Evolutionary conservation across 2,113 vertebrate genomes (phyloP).

Genomic region (Saguinus midas): DNA sequence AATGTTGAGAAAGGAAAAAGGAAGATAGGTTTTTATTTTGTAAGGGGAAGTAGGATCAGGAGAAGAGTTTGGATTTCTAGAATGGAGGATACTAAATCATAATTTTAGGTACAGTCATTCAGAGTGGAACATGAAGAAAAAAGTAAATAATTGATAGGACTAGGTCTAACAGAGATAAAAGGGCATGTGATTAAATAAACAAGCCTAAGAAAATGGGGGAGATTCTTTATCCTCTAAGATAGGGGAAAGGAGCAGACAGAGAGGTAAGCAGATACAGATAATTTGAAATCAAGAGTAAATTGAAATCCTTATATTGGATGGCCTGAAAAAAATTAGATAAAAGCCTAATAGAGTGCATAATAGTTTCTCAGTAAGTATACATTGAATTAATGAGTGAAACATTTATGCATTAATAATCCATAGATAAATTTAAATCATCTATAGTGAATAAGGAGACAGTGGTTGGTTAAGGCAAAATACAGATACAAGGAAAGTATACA

Average conservation of each 20-base stretch:
- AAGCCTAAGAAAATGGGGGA: neutral
- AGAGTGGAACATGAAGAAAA: neutral
- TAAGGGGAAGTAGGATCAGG: neutral
- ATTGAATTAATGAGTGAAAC: neutral
- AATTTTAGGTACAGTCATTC: neutral
- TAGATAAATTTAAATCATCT: neutral
- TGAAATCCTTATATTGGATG: neutral
- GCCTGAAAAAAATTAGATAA: neutral
- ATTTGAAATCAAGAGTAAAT: neutral
- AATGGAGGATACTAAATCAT: neutral
- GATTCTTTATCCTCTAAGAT: neutral
- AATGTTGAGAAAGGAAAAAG: neutral
- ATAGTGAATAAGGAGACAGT: neutral
- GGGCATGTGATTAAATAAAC: neutral
- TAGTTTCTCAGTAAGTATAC: neutral
- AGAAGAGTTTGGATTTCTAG: neutral
- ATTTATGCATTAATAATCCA: neutral
- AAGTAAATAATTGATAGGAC: neutral
- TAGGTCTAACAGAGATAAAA: neutral
- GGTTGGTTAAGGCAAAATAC: neutral
- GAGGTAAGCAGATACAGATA: neutral
- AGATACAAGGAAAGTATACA: neutral
- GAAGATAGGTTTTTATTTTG: neutral
- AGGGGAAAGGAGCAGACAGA: neutral
- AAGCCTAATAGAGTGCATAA: neutral